Conservation (phyloP, 1,140 invertebrate species). For the Trachymyrmex septentrionalis region DNA sequence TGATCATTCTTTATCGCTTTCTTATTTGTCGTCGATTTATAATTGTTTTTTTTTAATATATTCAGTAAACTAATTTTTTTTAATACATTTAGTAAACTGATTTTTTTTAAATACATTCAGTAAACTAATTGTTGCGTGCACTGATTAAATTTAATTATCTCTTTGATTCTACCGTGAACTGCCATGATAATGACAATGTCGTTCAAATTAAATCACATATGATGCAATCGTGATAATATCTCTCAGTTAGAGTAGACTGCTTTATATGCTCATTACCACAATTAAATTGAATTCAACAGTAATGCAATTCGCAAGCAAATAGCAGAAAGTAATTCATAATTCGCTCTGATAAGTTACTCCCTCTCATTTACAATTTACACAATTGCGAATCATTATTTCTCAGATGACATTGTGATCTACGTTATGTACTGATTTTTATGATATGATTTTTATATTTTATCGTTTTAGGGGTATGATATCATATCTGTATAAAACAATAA, state of each 20-base stretch:
- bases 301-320: slow-evolving; percentile 30
- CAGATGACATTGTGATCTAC: neutral
- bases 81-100: neutral
- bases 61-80: no score
- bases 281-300: slow-evolving; percentile 32
- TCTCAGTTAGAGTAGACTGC: neutral
- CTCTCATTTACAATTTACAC: slow-evolving; percentile 40
- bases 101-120: neutral
- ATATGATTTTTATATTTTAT: slow-evolving; percentile 1
- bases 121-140: neutral
- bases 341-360: neutral
- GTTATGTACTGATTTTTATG: neutral
- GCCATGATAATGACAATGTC: neutral
- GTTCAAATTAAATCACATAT: slow-evolving; percentile 49
- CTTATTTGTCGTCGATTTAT: neutral
- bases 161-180: slow-evolving; percentile 29
- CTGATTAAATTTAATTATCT: slow-evolving; percentile 37
- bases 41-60: neutral
- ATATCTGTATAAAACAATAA: no score
- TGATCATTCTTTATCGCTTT: neutral
- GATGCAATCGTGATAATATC: slow-evolving; percentile 29
- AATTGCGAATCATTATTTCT: slow-evolving; percentile 13
- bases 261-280: slow-evolving; percentile 33
- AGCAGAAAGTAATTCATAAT: slow-evolving; percentile 46
- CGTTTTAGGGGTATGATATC: neutral